These are phyloP conservation scores for Apaloderma vittatum DNA, from an alignment of 2,113 vertebrate genomes.

Conservation along the genomic window DNA sequence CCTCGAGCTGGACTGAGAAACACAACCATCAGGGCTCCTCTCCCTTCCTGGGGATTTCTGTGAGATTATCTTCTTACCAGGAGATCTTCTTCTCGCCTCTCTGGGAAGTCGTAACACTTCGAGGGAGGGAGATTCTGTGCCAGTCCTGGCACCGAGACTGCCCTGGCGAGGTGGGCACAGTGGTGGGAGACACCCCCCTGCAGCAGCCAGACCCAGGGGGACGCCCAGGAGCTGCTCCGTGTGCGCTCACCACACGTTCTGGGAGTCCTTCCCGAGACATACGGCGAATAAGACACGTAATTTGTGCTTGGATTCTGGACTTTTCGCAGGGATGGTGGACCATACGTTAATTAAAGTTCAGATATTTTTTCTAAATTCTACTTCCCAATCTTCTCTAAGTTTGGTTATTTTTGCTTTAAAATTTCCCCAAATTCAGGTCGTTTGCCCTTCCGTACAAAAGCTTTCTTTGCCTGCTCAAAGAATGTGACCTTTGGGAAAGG, in stretches of 20 bases:
- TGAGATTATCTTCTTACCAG: background rate
- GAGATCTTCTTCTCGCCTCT: background rate
- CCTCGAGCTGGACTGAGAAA: background rate
- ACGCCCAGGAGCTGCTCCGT: background rate
- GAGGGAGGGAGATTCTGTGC: background rate
- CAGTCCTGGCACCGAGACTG: too few species aligned
- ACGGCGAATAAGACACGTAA: rapidly evolving
- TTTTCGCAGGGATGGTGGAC: background rate
- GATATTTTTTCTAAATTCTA: background rate
- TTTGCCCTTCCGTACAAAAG: background rate
- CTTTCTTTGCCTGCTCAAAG: background rate
- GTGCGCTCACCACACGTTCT: rapidly evolving
- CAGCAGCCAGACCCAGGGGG: background rate
- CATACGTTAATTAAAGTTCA: rapidly evolving
- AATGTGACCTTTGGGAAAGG: background rate
- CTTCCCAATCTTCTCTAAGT: background rate
- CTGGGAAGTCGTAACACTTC: rapidly evolving
- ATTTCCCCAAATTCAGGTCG: background rate
- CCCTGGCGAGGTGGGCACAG: background rate
- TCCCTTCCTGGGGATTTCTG: background rate
- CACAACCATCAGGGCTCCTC: background rate
- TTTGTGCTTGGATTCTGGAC: background rate
- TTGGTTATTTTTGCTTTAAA: background rate
- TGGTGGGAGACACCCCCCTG: too few species aligned
- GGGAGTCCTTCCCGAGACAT: rapidly evolving